Evolutionary conservation across 2,888 invertebrate species (phyloP).

Genomic region (Diloba caeruleocephala): DNA sequence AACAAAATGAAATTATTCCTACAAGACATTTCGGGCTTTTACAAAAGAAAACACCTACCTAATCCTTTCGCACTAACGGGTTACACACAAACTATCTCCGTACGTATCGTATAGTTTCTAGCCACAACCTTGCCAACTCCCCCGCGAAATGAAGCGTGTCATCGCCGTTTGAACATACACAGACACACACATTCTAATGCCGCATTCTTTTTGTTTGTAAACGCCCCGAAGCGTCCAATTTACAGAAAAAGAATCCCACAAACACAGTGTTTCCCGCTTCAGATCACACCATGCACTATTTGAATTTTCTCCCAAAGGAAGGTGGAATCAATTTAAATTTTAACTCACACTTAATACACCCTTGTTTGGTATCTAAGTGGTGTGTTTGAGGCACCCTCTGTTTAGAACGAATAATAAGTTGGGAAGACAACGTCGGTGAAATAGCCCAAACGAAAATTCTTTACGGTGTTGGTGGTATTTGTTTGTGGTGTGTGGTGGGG

Average conservation of each 20-base stretch:
- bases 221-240: constrained; percentile 86
- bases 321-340: constrained; percentile 89
- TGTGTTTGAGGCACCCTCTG: constrained; percentile 87
- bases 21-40: background rate
- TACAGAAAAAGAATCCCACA: constrained; percentile 87
- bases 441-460: constrained; percentile 64
- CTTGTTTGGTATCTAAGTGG: constrained; percentile 89
- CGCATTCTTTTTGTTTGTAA: constrained; percentile 78
- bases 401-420: constrained; percentile 86
- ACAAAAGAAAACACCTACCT: background rate
- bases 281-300: constrained; percentile 88
- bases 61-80: constrained; percentile 17
- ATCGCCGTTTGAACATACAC: constrained; percentile 65
- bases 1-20: no score
- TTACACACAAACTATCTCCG: constrained; percentile 21
- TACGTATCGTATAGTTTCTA: constrained; percentile 13
- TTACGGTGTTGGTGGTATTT: constrained; percentile 43
- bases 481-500: constrained; percentile 8
- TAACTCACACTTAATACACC: constrained; percentile 89
- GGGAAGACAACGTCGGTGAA: constrained; percentile 77
- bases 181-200: constrained; percentile 61
- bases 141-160: constrained; percentile 78
- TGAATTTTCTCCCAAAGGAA: constrained; percentile 83
- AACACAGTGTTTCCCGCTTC: constrained; percentile 82
- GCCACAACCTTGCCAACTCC: constrained; percentile 47